These are phyloP conservation scores for Myrmecobius fasciatus DNA, from an alignment of 2,113 vertebrate genomes.

Conservation along the genomic window DNA sequence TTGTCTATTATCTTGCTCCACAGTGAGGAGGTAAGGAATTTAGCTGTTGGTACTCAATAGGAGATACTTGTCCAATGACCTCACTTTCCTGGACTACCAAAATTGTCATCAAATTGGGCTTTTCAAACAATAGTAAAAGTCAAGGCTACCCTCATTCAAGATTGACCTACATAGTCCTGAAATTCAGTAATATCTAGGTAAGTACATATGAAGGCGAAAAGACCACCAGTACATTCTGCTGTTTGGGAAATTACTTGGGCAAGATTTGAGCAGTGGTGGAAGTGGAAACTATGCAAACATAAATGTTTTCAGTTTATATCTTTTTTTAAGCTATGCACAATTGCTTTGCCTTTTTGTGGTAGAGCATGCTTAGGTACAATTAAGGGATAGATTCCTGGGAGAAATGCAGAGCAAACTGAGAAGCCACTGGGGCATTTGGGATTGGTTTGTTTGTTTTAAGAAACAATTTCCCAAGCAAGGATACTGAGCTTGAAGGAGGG, in stretches of 20 bases:
- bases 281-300: background rate
- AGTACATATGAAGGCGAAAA: background rate
- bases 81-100: background rate
- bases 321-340: background rate
- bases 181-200: background rate
- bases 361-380: background rate
- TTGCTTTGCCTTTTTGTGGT: background rate
- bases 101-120: background rate
- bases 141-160: background rate
- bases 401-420: background rate
- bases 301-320: background rate
- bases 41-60: background rate
- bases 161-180: background rate
- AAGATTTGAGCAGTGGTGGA: background rate
- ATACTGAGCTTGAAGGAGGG: background rate
- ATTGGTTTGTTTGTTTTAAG: background rate
- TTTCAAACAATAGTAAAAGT: background rate
- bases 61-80: background rate
- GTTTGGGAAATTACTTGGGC: background rate
- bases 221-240: background rate
- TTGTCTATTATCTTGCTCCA: background rate
- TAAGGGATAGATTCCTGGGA: background rate
- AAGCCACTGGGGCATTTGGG: background rate
- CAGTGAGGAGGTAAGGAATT: background rate
- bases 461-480: background rate